Conservation (phyloP, 2,113 vertebrate species). For the Ptilonorhynchus violaceus region DNA sequence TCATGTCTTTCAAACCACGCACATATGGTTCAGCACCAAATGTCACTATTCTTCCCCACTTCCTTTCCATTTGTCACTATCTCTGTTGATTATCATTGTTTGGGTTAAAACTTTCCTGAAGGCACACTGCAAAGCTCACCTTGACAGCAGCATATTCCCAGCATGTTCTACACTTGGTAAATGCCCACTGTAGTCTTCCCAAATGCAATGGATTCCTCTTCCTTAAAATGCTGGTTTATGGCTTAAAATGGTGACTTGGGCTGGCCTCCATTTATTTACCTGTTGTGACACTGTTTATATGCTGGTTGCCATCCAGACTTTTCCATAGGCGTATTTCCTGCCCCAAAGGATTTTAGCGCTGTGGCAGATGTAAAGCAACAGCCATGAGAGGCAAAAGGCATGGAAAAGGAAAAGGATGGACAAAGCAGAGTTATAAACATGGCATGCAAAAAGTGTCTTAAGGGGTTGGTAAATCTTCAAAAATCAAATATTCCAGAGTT, state of each 20-base stretch:
- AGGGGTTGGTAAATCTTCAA: background rate
- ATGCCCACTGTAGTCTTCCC: background rate
- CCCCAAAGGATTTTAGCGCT: background rate
- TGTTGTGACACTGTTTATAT: background rate
- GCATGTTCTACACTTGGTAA: background rate
- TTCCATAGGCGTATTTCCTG: background rate
- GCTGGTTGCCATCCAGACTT: background rate
- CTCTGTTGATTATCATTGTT: conserved; percentile 66
- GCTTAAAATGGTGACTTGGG: background rate
- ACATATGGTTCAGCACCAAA: conserved; percentile 85
- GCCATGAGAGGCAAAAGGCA: background rate
- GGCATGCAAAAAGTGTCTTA: background rate
- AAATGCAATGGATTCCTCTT: background rate
- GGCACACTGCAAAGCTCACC: conserved; percentile 22
- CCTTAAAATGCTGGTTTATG: background rate
- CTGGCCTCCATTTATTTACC: background rate
- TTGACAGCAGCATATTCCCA: background rate
- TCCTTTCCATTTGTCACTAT: conserved; percentile 66
- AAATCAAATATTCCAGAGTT: background rate
- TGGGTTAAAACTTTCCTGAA: conserved; percentile 64
- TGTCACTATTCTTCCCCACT: conserved; percentile 78
- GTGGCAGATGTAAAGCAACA: background rate
- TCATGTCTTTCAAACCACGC: conserved; percentile 86
- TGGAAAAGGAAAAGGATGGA: background rate
- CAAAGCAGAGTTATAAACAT: background rate